Conservation (phyloP, 2,888 invertebrate species). For the Kuschelorhynchus macadamiae region DNA sequence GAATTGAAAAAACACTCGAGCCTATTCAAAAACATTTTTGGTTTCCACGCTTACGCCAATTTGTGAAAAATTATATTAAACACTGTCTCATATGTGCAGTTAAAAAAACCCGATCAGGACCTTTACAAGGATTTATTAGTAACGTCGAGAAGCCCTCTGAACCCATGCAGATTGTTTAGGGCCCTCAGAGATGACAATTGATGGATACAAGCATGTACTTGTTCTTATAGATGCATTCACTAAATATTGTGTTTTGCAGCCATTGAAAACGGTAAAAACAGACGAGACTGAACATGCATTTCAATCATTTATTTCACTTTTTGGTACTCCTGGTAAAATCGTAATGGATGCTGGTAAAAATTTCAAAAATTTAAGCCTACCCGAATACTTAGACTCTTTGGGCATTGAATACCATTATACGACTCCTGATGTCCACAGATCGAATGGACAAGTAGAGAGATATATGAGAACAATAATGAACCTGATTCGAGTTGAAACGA, state of each 20-base stretch:
- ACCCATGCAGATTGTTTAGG: constrained; percentile 48
- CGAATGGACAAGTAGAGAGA: constrained; percentile 48
- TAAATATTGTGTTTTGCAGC: constrained; percentile 47
- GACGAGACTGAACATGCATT: constrained; percentile 41
- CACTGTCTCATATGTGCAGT: constrained; percentile 48
- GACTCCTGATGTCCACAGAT: constrained; percentile 35
- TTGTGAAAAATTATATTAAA: constrained; percentile 47
- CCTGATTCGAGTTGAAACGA: constrained; percentile 34
- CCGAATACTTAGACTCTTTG: constrained; percentile 34
- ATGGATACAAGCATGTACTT: constrained; percentile 44
- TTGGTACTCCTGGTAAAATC: constrained; percentile 48
- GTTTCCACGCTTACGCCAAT: constrained; percentile 40
- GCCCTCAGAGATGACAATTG: constrained; percentile 24
- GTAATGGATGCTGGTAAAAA: constrained; percentile 44
- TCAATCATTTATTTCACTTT: constrained; percentile 42
- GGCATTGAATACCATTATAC: constrained; percentile 39
- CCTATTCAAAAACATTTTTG: constrained; percentile 46
- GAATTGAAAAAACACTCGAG: constrained; percentile 49
- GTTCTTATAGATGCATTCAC: constrained; percentile 51
- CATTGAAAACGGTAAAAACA: constrained; percentile 47
- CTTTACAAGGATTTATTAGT: constrained; percentile 41
- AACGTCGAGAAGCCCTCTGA: constrained; percentile 38
- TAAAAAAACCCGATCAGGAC: constrained; percentile 36
- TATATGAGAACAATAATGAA: constrained; percentile 51
- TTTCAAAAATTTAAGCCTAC: constrained; percentile 46